Evolutionary conservation across 2,888 invertebrate species (phyloP), one percentile per base, ranked within the genome.

Genomic region (Coremacera marginata): DNA sequence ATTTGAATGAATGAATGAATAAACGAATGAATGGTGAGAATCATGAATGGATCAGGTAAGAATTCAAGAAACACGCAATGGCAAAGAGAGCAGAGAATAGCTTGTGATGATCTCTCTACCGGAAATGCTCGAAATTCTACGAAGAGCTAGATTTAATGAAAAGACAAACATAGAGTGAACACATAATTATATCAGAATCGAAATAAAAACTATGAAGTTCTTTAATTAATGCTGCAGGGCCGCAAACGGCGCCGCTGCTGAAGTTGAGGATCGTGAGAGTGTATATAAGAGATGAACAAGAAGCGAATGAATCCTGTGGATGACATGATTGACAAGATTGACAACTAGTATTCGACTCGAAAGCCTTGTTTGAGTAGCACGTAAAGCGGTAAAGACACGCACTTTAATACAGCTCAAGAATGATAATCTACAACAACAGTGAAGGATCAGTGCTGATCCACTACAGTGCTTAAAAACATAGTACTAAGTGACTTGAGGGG

Each of bases 51-150:
- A 31, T 37, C 5, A n/a, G 37, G 4, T 37, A 37, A 19, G 37
- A 8, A 62, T 22, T 3, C 44, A 60, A 25, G n/a, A 16, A 57
- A 37, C 49, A 51, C 14, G 27, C 19, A 67, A 55, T 19, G 3
- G 25, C 34, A 63, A 37, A 31, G 52, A 37, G 19, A 78, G 49
- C 65, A 63, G 34, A 37, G 14, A 51, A 60, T 62, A 57, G 44
- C 44, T 44, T 52, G 63, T 49, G 72, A 27, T 49, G 62, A 27
- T 52, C 34, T 19, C 70, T 77, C 73, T 76, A 77, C 79, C 79
- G 79, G 79, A 79, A 79, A 77, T 77, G 75, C 68, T 70, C 44
- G 75, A 52, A 72, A 77, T 79, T 67, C 63, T 77, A 60, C 60
- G 60, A 31, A 68, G 60, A 37, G 19, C 34, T 51, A 37, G n/a